phyloP scores from a whole-genome alignment of 92 coral and sea anemone species.

The Palythoa heliodiscus region DNA sequence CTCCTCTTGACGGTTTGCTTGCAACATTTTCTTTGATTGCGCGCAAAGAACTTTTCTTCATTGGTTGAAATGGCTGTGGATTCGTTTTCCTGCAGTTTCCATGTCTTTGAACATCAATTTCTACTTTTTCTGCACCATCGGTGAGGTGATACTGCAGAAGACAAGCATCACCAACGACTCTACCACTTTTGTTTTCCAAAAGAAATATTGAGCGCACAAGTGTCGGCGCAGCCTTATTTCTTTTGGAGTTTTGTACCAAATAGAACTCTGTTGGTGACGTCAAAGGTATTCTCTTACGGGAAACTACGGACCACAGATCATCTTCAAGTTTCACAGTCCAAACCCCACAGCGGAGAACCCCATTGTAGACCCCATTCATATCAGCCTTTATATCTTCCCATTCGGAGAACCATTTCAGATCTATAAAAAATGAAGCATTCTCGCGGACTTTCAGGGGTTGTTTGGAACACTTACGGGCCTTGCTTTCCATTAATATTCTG shows the following conservation, averaged over 20 bases:
- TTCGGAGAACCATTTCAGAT: slow-evolving; percentile 19
- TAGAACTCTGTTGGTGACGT: slow-evolving; percentile 31
- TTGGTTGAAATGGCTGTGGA: slow-evolving; percentile 33
- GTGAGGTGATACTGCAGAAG: slow-evolving; percentile 46
- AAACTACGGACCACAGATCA: not conserved
- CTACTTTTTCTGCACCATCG: not conserved
- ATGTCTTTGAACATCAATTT: slow-evolving; percentile 39
- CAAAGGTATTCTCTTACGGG: slow-evolving; percentile 18
- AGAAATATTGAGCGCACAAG: slow-evolving; percentile 51
- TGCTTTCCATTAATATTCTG: slow-evolving; percentile 3
- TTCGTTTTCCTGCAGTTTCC: slow-evolving; percentile 41
- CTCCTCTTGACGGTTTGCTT: slow-evolving; percentile 25
- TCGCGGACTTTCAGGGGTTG: slow-evolving; percentile 55
- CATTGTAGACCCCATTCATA: slow-evolving; percentile 55
- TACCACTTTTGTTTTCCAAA: slow-evolving; percentile 30
- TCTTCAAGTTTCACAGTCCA: slow-evolving; percentile 42
- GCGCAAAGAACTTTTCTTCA: slow-evolving; percentile 43
- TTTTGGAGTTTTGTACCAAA: slow-evolving; percentile 44
- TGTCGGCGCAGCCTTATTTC: slow-evolving; percentile 47
- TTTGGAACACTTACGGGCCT: slow-evolving; percentile 22
- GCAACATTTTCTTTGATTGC: slow-evolving; percentile 8
- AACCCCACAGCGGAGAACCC: slow-evolving; percentile 48
- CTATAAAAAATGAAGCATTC: slow-evolving; percentile 53
- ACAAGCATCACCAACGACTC: slow-evolving; percentile 36
- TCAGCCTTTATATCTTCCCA: slow-evolving; percentile 63